A percentile compares a stretch with the other conserved stretches of the same genome.
phyloP scores from a whole-genome alignment of 2,888 invertebrate genomes.

The Drosophila siamana region DNA sequence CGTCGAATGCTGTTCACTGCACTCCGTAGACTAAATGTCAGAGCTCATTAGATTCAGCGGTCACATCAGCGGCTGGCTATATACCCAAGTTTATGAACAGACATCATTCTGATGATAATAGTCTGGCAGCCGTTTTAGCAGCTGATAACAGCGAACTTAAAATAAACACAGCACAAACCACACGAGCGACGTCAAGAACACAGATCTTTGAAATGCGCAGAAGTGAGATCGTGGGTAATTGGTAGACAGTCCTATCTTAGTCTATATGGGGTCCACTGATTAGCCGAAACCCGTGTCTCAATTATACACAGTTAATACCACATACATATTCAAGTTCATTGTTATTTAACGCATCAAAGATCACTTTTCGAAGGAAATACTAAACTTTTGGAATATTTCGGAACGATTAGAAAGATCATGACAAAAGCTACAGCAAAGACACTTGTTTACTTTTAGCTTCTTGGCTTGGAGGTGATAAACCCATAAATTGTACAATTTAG shows the following conservation, averaged over 20 bases:
- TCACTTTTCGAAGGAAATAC: not conserved
- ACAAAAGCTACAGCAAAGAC: not conserved
- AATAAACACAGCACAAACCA: conserved; percentile 13
- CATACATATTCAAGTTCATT: not conserved
- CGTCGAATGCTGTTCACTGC: not conserved
- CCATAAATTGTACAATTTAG: not conserved
- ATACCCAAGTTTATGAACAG: conserved; percentile 18
- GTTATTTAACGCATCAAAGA: not conserved
- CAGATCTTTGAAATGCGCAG: conserved; percentile 21
- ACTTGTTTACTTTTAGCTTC: not conserved
- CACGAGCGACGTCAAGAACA: not conserved
- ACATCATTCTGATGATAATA: conserved; percentile 34
- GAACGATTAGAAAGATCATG: not conserved
- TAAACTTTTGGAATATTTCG: not conserved
- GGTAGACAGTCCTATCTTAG: conserved; percentile 9
- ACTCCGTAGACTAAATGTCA: conserved; percentile 29
- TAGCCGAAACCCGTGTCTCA: conserved; percentile 10
- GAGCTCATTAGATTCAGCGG: conserved; percentile 7
- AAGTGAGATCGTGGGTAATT: conserved; percentile 6
- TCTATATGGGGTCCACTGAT: conserved; percentile 22
- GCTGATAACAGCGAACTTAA: conserved; percentile 31
- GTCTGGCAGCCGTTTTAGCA: conserved; percentile 9
- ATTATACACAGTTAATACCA: not conserved
- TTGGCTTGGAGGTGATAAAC: not conserved
- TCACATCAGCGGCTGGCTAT: conserved; percentile 18